phyloP scores from a whole-genome alignment of 1,140 invertebrate species.

The Drosophila sturtevanti region DNA sequence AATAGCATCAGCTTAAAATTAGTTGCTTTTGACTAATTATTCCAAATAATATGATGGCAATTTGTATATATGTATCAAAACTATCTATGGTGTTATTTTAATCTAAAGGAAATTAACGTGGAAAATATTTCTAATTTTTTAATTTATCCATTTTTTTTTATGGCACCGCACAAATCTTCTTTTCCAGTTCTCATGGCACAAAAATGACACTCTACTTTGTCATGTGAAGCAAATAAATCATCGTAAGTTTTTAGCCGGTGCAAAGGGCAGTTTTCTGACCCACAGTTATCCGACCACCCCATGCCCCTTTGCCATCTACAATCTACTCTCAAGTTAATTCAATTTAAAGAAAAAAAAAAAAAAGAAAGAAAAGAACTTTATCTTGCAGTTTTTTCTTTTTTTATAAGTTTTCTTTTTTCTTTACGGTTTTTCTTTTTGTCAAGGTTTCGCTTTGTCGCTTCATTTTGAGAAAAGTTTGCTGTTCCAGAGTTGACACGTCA shows the following conservation, averaged over 20 bases:
- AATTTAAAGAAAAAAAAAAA: conserved; percentile 68
- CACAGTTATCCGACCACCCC: not conserved
- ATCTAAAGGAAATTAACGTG: no score
- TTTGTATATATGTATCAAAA: not conserved
- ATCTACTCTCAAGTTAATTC: conserved; percentile 72
- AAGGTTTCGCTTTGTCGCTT: conserved; percentile 69
- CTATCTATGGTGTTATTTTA: no score
- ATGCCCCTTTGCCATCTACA: not conserved
- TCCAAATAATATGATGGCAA: conserved; percentile 17
- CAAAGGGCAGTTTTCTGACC: conserved; percentile 43
- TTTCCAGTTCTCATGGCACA: conserved; percentile 8
- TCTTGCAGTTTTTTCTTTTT: conserved; percentile 54
- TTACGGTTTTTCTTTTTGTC: conserved; percentile 26
- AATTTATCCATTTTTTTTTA: not conserved
- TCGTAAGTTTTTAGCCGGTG: conserved; percentile 75
- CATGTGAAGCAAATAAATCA: conserved; percentile 80
- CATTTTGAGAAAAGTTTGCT: conserved; percentile 71
- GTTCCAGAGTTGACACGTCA: conserved; percentile 76
- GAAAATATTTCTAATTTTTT: not conserved
- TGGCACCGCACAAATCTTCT: conserved; percentile 3
- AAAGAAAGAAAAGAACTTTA: conserved; percentile 67
- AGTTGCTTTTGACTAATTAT: conserved; percentile 21
- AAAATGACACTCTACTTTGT: conserved; percentile 75
- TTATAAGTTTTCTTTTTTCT: conserved; percentile 36
- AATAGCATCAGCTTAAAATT: conserved; percentile 24